Conservation (phyloP, 1,140 invertebrate genomes). For the Conopomorpha cramerella region DNA sequence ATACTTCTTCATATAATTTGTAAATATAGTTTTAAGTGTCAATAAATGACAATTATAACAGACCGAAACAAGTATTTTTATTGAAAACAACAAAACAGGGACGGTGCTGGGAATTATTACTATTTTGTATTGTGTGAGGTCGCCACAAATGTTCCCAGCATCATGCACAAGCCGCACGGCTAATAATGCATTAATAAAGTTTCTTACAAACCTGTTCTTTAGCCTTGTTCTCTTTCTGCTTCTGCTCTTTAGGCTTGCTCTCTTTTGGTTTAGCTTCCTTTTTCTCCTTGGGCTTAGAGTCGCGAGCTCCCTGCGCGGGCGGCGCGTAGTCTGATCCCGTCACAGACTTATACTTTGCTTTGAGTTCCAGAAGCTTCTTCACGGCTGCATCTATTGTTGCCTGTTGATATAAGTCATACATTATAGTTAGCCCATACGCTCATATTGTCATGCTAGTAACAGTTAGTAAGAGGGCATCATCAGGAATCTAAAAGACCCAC, state of each 20-base stretch:
- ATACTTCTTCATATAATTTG: too few relatives aligned
- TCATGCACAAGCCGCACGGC: too few relatives aligned
- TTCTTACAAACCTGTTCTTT: slow-evolving; percentile 37
- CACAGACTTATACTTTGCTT: slow-evolving; percentile 77
- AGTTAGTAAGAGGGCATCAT: too few relatives aligned
- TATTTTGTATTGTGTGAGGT: too few relatives aligned
- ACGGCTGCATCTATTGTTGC: slow-evolving; percentile 72
- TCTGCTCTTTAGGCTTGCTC: slow-evolving; percentile 34
- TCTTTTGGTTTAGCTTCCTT: slow-evolving; percentile 22
- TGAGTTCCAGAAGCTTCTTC: slow-evolving; percentile 74
- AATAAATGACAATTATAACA: too few relatives aligned
- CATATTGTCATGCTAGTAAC: too few relatives aligned
- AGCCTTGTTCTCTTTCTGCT: slow-evolving; percentile 30
- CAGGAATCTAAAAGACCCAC: slow-evolving; percentile 25
- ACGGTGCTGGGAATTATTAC: neutral
- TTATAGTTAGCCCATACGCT: neutral
- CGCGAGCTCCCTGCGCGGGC: slow-evolving; percentile 28
- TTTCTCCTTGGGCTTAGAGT: slow-evolving; percentile 22
- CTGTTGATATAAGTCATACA: slow-evolving; percentile 20
- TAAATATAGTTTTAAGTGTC: too few relatives aligned
- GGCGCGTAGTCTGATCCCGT: slow-evolving; percentile 71
- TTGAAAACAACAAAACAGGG: too few relatives aligned
- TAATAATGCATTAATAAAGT: too few relatives aligned
- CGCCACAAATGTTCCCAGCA: too few relatives aligned
- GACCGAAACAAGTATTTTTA: too few relatives aligned